Evolutionary conservation across 2,113 vertebrate genomes (phyloP).

Genomic region (Lethenteron reissneri): DNA sequence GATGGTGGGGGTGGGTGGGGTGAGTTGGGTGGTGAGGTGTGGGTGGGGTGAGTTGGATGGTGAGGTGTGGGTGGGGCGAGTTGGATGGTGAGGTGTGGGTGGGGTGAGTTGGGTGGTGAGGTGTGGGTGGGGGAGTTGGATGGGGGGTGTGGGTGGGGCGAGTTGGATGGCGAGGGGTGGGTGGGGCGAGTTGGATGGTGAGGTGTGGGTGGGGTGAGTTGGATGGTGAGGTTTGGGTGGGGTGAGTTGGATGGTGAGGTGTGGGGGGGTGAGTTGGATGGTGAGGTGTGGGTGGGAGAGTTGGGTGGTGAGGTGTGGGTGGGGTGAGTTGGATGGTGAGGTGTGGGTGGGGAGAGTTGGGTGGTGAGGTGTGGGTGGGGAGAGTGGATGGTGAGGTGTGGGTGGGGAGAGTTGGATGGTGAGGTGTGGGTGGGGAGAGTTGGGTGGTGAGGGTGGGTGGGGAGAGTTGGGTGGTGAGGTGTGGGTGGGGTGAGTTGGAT

Average conservation of each 20-base stretch:
- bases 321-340: not conserved
- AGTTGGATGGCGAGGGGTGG: not conserved
- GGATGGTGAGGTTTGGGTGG: not conserved
- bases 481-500: too few species aligned
- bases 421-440: not conserved
- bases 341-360: too few species aligned
- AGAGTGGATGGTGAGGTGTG: not conserved
- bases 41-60: not conserved
- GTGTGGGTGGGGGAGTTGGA: too few species aligned
- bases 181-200: not conserved
- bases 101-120: too few species aligned
- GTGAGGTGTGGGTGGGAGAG: not conserved
- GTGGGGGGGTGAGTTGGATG: too few species aligned
- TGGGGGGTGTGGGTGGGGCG: not conserved
- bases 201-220: not conserved
- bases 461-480: not conserved
- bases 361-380: too few species aligned
- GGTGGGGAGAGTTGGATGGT: not conserved
- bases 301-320: not conserved
- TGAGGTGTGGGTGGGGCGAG: not conserved
- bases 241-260: too few species aligned
- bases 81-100: not conserved
- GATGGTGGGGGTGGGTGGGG: too few species aligned
- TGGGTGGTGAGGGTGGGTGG: not conserved
- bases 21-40: too few species aligned